These are phyloP conservation scores for Drosophila erecta DNA, from an alignment of 1,140 invertebrate species.

Conservation along the genomic window DNA sequence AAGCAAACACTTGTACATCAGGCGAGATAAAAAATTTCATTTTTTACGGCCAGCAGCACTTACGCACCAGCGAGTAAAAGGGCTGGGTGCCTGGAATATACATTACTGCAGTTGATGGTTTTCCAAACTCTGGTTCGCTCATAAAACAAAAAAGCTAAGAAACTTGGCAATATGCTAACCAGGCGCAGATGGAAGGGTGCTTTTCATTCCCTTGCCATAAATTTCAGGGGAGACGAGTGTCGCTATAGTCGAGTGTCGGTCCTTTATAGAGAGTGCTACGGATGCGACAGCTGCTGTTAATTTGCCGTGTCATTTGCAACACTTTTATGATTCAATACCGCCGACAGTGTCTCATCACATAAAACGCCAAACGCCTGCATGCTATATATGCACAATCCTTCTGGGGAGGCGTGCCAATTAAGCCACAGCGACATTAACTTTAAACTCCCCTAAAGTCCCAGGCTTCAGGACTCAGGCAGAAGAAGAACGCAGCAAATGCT, in stretches of 20 bases:
- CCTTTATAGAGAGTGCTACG: constrained; percentile 26
- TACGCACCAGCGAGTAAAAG: constrained; percentile 53
- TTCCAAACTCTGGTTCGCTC: constrained; percentile 60
- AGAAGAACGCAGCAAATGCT: constrained; percentile 51
- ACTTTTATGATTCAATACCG: constrained; percentile 76
- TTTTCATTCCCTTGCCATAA: constrained; percentile 33
- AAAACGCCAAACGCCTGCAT: constrained; percentile 49
- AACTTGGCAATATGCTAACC: constrained; percentile 74
- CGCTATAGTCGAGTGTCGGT: constrained; percentile 37
- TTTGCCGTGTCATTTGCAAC: constrained; percentile 75
- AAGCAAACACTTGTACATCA: constrained; percentile 29
- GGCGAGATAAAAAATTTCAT: constrained; percentile 56
- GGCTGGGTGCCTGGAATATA: constrained; percentile 16
- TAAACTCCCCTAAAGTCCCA: constrained; percentile 26
- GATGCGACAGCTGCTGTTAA: constrained; percentile 46
- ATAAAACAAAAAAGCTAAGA: constrained; percentile 68
- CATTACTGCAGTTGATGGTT: constrained; percentile 72
- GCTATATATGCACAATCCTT: constrained; percentile 32
- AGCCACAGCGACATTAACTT: constrained; percentile 49
- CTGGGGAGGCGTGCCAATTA: constrained; percentile 55
- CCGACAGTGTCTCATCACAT: constrained; percentile 38
- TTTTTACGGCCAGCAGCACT: constrained; percentile 67
- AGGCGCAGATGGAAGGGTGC: constrained; percentile 13
- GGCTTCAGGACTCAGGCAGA: constrained; percentile 34
- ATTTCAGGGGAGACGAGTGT: not conserved